Evolutionary conservation across 2,888 invertebrate genomes (phyloP).

Genomic region (Quadroppia sp.): DNA sequence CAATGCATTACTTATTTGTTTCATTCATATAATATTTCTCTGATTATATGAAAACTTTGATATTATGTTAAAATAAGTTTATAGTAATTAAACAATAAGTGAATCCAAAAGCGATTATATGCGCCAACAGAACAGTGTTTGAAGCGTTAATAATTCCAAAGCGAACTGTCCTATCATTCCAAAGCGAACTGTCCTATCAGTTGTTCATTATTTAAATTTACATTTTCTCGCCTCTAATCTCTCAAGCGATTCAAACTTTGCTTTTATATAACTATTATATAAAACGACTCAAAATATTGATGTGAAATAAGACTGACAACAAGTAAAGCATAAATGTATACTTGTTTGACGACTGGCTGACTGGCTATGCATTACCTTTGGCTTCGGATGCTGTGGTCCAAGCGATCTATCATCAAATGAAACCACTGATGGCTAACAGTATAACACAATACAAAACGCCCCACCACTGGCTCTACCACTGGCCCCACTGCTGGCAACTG

Average conservation of each 20-base stretch:
- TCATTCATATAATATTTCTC: conserved; percentile 5
- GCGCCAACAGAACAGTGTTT: not conserved
- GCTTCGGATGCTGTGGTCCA: not conserved
- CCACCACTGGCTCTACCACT: not conserved
- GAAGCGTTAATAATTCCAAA: not conserved
- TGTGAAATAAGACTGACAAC: not conserved
- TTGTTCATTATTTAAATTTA: conserved; percentile 19
- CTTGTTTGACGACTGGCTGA: not conserved
- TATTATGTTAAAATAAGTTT: conserved; percentile 7
- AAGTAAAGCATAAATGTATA: not conserved
- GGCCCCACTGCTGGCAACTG: conserved; percentile 1
- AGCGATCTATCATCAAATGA: conserved; percentile 18
- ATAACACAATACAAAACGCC: conserved; percentile 31
- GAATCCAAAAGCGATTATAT: conserved; percentile 22
- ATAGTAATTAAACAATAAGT: conserved; percentile 23
- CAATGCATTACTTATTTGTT: conserved; percentile 36
- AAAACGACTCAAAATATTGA: not conserved
- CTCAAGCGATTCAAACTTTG: conserved; percentile 16
- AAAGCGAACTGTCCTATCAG: not conserved
- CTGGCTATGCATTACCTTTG: not conserved
- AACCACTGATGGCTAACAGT: conserved; percentile 4
- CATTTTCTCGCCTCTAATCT: conserved; percentile 14
- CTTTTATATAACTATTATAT: not conserved
- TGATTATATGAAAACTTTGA: not conserved
- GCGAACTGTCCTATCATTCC: not conserved